Evolutionary conservation across 92 coral and sea anemone genomes (phyloP).

Genomic region (Phenganax marumi): DNA sequence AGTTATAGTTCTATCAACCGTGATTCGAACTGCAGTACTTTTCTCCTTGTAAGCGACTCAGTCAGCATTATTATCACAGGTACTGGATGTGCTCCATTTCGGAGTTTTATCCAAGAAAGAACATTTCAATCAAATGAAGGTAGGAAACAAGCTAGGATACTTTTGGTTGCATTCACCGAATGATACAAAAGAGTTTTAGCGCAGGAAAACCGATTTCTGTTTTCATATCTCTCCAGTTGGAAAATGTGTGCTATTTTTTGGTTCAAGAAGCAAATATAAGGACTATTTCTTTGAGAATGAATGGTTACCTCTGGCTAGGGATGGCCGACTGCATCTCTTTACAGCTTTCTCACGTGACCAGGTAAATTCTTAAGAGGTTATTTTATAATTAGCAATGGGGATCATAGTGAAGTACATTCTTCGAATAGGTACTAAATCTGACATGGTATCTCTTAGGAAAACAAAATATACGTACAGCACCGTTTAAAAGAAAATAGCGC

Average conservation of each 20-base stretch:
- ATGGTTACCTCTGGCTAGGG: constrained; percentile 63
- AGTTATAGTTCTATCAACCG: neutral
- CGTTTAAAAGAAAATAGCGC: constrained; percentile 67
- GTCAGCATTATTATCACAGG: constrained; percentile 49
- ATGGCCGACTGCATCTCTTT: constrained; percentile 60
- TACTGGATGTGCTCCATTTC: constrained; percentile 97
- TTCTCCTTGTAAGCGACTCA: neutral
- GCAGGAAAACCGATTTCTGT: neutral
- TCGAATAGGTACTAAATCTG: neutral
- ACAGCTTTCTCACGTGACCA: constrained; percentile 98
- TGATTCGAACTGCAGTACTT: neutral
- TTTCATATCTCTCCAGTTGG: constrained; percentile 5
- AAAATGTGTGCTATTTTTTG: constrained; percentile 84
- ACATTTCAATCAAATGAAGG: constrained; percentile 65
- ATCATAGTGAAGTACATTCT: too few relatives aligned
- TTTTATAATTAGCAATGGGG: neutral
- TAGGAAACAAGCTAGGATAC: constrained; percentile 26
- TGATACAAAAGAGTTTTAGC: neutral
- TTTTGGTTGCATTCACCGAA: neutral
- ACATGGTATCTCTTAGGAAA: constrained; percentile 58
- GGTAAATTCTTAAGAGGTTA: constrained; percentile 45
- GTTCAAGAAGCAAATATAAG: constrained; percentile 71
- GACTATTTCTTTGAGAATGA: constrained; percentile 88
- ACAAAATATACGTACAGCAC: constrained; percentile 87
- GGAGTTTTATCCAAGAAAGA: constrained; percentile 91